Conservation (phyloP, 2,888 invertebrate genomes). For the Archips crataeganus region DNA sequence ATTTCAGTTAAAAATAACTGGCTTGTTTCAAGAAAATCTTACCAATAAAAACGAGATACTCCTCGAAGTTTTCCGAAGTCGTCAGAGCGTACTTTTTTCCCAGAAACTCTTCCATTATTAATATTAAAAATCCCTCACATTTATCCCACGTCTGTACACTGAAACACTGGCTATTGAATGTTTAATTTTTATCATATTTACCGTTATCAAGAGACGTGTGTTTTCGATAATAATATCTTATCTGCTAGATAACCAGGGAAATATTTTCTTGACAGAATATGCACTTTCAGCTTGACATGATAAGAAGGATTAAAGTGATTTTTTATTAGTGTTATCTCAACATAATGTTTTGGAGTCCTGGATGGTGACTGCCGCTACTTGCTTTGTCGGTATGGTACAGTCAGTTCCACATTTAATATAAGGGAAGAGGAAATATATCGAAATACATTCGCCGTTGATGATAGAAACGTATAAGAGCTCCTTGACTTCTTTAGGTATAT, state of each 20-base stretch:
- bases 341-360: background rate
- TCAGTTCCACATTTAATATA: too few species aligned
- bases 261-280: conserved; percentile 2
- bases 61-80: conserved; percentile 58
- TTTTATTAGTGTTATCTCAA: conserved; percentile 5
- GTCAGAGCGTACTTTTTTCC: conserved; percentile 28
- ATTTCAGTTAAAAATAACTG: background rate
- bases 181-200: conserved; percentile 3
- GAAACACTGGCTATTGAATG: background rate
- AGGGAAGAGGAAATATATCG: too few species aligned
- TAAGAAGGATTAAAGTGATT: conserved; percentile 21
- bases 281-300: conserved; percentile 13
- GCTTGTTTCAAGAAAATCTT: conserved; percentile 40
- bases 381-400: too few species aligned
- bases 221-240: conserved; percentile 11
- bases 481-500: too few species aligned
- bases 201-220: conserved; percentile 1
- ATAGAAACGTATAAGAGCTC: too few species aligned
- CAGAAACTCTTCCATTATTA: conserved; percentile 30
- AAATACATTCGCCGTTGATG: too few species aligned
- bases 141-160: background rate
- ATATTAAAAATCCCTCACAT: conserved; percentile 15
- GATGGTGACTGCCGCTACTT: too few species aligned
- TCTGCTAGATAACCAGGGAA: conserved; percentile 10
- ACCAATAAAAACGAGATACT: conserved; percentile 59